phyloP scores from a whole-genome alignment of 2,888 invertebrate species.

The Masnerella sp. region DNA sequence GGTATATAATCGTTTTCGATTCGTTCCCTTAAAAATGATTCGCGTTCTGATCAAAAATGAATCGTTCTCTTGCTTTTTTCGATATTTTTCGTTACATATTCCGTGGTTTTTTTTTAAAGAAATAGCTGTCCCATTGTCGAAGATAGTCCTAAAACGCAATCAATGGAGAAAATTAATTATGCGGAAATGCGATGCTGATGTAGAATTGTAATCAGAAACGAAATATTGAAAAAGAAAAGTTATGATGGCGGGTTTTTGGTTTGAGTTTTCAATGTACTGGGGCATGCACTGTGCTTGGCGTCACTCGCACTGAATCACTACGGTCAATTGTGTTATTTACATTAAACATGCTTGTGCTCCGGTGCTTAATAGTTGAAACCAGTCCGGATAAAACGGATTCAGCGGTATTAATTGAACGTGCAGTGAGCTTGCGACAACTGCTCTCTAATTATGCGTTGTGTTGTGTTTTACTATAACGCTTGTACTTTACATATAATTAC shows the following conservation, averaged over 20 bases:
- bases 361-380: constrained; percentile 51
- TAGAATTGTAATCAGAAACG: constrained; percentile 30
- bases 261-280: constrained; percentile 34
- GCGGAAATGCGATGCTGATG: constrained; percentile 51
- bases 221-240: constrained; percentile 23
- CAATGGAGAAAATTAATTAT: constrained; percentile 75
- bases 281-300: constrained; percentile 50
- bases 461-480: constrained; percentile 27
- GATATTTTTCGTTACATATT: constrained; percentile 51
- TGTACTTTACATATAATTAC: constrained; percentile 12
- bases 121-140: constrained; percentile 78
- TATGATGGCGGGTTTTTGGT: constrained; percentile 11
- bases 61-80: constrained; percentile 49
- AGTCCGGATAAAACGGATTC: constrained; percentile 33
- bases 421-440: constrained; percentile 41
- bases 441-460: constrained; percentile 43
- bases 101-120: constrained; percentile 74
- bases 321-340: constrained; percentile 70
- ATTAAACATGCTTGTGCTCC: constrained; percentile 69
- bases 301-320: constrained; percentile 50
- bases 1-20: constrained; percentile 61
- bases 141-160: constrained; percentile 77
- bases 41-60: constrained; percentile 51
- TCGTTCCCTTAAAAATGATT: constrained; percentile 42
- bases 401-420: constrained; percentile 51